These are phyloP conservation scores for Drosophila fuyamai DNA, from an alignment of 1,140 invertebrate genomes.

Conservation along the genomic window DNA sequence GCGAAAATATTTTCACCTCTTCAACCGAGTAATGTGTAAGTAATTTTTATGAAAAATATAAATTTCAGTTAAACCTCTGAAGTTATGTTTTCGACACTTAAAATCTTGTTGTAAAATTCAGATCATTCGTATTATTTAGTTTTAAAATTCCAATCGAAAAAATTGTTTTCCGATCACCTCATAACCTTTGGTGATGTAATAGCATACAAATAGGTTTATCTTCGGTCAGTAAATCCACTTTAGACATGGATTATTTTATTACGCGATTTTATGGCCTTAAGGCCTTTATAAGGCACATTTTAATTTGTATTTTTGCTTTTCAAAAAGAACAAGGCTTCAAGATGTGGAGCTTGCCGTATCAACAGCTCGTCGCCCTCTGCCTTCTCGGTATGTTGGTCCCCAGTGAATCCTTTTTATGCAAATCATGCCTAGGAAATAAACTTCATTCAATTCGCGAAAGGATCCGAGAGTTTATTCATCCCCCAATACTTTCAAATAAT, in stretches of 20 bases:
- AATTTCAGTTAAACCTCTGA: too few species aligned
- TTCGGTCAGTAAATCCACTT: not conserved
- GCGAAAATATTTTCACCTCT: not conserved
- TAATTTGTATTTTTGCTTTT: not conserved
- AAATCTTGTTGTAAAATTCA: too few species aligned
- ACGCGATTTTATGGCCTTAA: not conserved
- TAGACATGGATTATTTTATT: not conserved
- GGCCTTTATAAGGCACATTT: not conserved
- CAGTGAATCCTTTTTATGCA: not conserved
- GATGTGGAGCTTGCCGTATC: not conserved
- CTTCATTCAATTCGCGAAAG: not conserved
- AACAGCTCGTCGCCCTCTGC: not conserved
- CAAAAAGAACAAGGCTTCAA: not conserved
- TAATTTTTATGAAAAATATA: too few species aligned
- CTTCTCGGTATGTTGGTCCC: not conserved
- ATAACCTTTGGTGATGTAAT: conserved; percentile 10
- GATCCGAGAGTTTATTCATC: not conserved
- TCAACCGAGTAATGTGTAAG: not conserved
- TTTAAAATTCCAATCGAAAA: not conserved
- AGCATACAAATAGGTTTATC: not conserved
- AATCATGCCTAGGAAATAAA: not conserved
- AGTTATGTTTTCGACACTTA: too few species aligned
- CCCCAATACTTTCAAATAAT: not conserved
- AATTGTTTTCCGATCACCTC: not conserved
- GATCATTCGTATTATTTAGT: too few species aligned